A percentile compares a stretch with the other conserved stretches of the same genome.
Evolutionary conservation across 30 jellyfish, hydroid and myxozoan genomes (phyloP).

Genomic region (Aurelia aurita): DNA sequence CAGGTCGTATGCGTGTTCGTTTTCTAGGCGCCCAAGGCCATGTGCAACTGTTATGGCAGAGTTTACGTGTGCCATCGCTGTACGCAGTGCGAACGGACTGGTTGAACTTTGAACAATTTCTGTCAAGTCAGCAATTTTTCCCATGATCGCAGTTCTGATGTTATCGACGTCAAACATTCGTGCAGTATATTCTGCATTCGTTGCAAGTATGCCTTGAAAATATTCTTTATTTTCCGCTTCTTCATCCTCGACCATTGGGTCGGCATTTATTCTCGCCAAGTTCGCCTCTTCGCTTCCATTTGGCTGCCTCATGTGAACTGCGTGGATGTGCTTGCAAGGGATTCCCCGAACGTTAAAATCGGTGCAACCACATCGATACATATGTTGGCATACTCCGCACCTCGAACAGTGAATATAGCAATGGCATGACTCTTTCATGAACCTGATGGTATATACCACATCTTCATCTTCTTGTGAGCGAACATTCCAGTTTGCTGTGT

Average conservation of each 20-base stretch:
- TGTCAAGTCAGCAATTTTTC: conserved; percentile 42
- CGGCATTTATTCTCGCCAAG: neutral
- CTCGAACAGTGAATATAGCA: neutral
- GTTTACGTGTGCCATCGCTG: conserved; percentile 52
- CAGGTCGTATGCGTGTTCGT: conserved; percentile 14
- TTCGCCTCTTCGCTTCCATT: conserved; percentile 1
- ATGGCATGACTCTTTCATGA: too few species aligned
- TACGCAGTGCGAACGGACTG: conserved; percentile 29
- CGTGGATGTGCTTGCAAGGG: neutral
- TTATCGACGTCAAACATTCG: conserved; percentile 22
- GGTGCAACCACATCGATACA: neutral
- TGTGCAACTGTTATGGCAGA: conserved; percentile 20
- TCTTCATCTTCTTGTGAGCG: neutral
- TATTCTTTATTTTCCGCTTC: too few species aligned
- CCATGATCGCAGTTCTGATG: conserved; percentile 20
- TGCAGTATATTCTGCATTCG: conserved; percentile 18
- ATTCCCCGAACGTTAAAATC: neutral
- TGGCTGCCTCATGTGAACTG: conserved; percentile 11
- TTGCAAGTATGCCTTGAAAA: conserved; percentile 17
- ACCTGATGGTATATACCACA: neutral
- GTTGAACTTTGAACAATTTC: conserved; percentile 44
- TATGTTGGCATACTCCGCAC: neutral
- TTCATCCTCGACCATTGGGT: conserved; percentile 1
- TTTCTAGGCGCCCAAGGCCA: conserved; percentile 32
- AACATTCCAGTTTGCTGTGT: neutral